These are phyloP conservation scores for Eupithecia dodoneata DNA, from an alignment of 2,888 invertebrate species.

Conservation along the genomic window DNA sequence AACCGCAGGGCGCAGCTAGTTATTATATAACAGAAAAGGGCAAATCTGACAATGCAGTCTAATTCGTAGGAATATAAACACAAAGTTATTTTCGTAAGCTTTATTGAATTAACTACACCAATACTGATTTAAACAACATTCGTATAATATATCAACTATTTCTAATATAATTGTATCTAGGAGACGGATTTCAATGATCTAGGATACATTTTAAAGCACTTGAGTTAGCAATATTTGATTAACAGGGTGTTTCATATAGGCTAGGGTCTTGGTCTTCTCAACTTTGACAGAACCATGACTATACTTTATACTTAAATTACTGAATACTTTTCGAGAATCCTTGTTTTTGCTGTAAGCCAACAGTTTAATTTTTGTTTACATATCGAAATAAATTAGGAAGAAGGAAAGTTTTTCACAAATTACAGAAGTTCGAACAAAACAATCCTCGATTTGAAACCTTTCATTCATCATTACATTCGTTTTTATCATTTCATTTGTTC, in stretches of 20 bases:
- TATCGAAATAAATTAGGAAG: background rate
- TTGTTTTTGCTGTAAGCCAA: background rate
- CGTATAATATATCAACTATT: slow-evolving; percentile 14
- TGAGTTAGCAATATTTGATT: slow-evolving; percentile 18
- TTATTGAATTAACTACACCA: slow-evolving; percentile 30
- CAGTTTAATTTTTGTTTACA: too few relatives aligned
- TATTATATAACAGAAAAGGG: background rate
- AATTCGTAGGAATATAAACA: slow-evolving; percentile 5
- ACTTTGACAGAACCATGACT: background rate
- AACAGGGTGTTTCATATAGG: slow-evolving; percentile 10
- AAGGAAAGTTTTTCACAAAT: background rate
- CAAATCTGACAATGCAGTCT: background rate
- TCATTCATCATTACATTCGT: background rate
- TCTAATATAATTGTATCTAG: slow-evolving; percentile 9
- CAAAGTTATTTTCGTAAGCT: slow-evolving; percentile 26
- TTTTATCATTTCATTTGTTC: background rate
- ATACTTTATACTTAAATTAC: too few relatives aligned
- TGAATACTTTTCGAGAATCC: background rate
- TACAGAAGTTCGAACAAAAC: background rate
- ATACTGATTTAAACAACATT: slow-evolving; percentile 16
- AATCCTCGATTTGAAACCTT: background rate
- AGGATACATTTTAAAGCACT: slow-evolving; percentile 27
- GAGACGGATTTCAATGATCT: slow-evolving; percentile 41
- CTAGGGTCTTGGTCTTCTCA: slow-evolving; percentile 16
- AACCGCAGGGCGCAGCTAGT: too few relatives aligned